Percentiles rank a stretch among this genome's conserved stretches.
phyloP scores from a whole-genome alignment of 2,797 vertebrate genomes.

The Pitangus sulphuratus region DNA sequence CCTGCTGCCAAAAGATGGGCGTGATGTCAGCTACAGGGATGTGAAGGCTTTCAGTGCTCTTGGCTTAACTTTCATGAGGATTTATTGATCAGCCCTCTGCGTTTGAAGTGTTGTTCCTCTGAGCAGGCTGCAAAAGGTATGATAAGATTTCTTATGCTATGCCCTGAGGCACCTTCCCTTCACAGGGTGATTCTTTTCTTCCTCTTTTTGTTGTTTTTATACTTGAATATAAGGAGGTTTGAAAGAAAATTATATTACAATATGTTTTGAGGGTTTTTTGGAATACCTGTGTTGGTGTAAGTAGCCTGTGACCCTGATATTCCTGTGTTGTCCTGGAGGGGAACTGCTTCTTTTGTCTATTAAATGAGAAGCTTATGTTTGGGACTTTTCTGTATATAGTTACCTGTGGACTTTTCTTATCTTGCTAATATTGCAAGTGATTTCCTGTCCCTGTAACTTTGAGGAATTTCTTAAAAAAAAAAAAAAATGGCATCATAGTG shows the following conservation, averaged over 20 bases:
- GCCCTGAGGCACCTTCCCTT: background rate
- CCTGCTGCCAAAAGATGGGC: background rate
- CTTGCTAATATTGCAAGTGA: background rate
- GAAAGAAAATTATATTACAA: background rate
- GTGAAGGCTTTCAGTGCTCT: background rate
- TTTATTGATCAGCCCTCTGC: background rate
- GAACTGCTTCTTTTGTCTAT: background rate
- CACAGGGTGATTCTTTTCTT: background rate
- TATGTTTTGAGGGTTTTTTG: background rate
- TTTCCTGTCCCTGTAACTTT: background rate
- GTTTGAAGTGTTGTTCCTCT: background rate
- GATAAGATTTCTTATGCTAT: background rate
- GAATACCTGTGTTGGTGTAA: background rate
- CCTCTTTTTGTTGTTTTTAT: background rate
- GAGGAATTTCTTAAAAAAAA: background rate
- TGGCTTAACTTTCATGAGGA: background rate
- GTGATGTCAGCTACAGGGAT: too few relatives aligned
- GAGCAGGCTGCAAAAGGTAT: background rate
- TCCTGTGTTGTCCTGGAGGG: background rate
- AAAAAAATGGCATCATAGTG: accelerated
- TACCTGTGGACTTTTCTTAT: background rate
- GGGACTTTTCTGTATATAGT: accelerated
- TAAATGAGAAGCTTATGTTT: background rate
- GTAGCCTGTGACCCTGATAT: background rate
- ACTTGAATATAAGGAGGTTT: background rate